Base-by-base conservation (phyloP, 2,888 invertebrate species). In the Uropetala carovei region DNA sequence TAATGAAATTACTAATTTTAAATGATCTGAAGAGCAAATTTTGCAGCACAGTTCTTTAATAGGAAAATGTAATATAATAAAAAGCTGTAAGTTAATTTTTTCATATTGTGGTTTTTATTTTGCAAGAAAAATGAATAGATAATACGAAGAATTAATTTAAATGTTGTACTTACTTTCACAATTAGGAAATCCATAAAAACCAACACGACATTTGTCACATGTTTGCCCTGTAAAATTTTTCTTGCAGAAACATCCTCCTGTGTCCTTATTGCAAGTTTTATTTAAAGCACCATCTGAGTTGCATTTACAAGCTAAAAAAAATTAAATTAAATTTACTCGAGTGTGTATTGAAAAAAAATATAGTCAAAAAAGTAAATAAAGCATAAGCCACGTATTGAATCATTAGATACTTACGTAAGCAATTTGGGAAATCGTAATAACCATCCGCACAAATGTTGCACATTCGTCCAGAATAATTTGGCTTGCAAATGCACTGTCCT, bases 401-500 rank as follows among this genome's bases (percentile, higher is more conserved):
- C 8, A 16, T 85, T 68, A 81, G 68, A 16, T 59, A 96, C 96
- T 96, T 95, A 98, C 98, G 96, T 95, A 97, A 96, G 95, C 98
- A 99, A 93, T 97, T 96, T 0, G 98, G 97, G 93, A 98, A 98
- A 93, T 97, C 97, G 95, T 97, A 99, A 94, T 96, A 98, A 83
- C 98, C 98, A 92, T 97, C 97, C 14, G 98, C 97, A 94, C 99
- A 99, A 93, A 97, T 96, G 94, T 98, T 97, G 94, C 99, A 99
- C 93, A 97, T 97, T 92, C 96, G 96, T 0, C 99, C 99, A 5
- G 97, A 97, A 94, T 97, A 99, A 95, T 99, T 99, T 81, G 96
- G 96, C 95, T 98, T 98, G 95, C 99, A 99, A 0, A 98, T 98
- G 94, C 99, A 99, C 95, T 97, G 96, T 0, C 98, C 98, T 81